A percentile compares a stretch with the other conserved stretches of the same genome.
phyloP scores from a whole-genome alignment of 2,888 invertebrate species.

The Himalopsyche anomala region DNA sequence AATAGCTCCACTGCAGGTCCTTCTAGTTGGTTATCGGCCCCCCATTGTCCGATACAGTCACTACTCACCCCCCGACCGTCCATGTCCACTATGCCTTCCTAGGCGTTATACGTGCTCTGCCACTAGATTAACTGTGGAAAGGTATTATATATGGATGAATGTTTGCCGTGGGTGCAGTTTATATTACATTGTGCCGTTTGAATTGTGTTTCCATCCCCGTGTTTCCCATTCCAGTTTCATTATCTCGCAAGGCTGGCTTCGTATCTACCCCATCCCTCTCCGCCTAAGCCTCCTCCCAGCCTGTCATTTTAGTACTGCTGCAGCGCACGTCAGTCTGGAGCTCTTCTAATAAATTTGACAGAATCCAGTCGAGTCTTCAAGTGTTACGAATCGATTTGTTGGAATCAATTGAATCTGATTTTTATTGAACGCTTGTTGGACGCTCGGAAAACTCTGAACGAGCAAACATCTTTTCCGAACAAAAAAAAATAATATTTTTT shows the following conservation, averaged over 20 bases:
- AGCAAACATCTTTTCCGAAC: no score
- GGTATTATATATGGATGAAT: conserved; percentile 65
- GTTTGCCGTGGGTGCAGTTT: conserved; percentile 65
- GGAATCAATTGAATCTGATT: conserved; percentile 1
- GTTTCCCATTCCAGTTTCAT: conserved; percentile 48
- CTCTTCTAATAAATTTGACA: not conserved
- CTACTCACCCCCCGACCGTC: not conserved
- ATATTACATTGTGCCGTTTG: conserved; percentile 65
- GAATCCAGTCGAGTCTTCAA: not conserved
- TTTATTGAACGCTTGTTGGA: not conserved
- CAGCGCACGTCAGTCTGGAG: not conserved
- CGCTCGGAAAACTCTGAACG: not conserved
- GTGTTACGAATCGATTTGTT: not conserved
- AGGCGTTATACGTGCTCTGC: conserved; percentile 42
- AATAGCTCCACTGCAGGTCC: conserved; percentile 56
- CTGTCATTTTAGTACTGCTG: not conserved
- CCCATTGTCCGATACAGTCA: conserved; percentile 21
- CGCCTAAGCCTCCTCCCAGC: not conserved
- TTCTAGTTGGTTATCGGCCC: conserved; percentile 27
- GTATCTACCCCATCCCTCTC: conserved; percentile 41
- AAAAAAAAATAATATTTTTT: no score
- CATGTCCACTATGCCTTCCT: not conserved
- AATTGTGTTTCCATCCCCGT: conserved; percentile 53
- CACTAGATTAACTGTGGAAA: conserved; percentile 64
- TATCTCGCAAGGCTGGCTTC: conserved; percentile 45